Base-by-base conservation (phyloP, 2,888 invertebrate genomes). In the Encarsia formosa region DNA sequence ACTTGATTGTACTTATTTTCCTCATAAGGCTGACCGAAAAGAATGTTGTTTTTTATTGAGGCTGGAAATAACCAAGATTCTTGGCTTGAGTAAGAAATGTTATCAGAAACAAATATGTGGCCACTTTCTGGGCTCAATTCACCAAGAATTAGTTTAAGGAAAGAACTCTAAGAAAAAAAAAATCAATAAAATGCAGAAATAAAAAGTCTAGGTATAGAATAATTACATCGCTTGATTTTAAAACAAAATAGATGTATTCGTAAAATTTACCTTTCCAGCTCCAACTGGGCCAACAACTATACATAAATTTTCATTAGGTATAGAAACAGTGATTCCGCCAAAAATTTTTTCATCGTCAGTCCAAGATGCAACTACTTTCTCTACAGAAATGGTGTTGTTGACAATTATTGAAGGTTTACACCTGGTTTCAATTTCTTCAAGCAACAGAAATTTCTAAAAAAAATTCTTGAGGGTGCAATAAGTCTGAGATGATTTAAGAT, bases 221-320 rank as follows among this genome's bases (percentile, higher is more conserved):
- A n/a, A n/a, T n/a, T n/a, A n/a, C n/a, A n/a, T n/a, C n/a, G n/a
- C n/a, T n/a, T n/a, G n/a, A n/a, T n/a, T n/a, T n/a, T n/a, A n/a
- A n/a, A n/a, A n/a, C n/a, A n/a, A n/a, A n/a, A n/a, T n/a, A n/a
- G 18, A 34, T 6, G 22, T 18, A n/a, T 39, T 19, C 22, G 11
- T 34, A 3, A 3, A 18, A 23, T n/a, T 13, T 65, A 80, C 81
- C 75, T 91, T 95, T 65, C 94, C 94, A 23, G 89, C 80, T 8
- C 94, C 95, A 13, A 94, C 93, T 0, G 91, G 85, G 8, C 94
- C 94, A 53, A 94, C 87, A 13, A 95, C 79, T 2, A 88, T 90
- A 61, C 87, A 83, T 45, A 83, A 76, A 63, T 83, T 81, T 23
- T 78, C 76, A 57, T 78, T 78, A 4, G 79, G 77, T 3, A 87